A percentile compares a stretch with the other conserved stretches of the same genome.
Conservation (phyloP, 2,888 invertebrate genomes). For the Lasioglossum figueresi region DNA sequence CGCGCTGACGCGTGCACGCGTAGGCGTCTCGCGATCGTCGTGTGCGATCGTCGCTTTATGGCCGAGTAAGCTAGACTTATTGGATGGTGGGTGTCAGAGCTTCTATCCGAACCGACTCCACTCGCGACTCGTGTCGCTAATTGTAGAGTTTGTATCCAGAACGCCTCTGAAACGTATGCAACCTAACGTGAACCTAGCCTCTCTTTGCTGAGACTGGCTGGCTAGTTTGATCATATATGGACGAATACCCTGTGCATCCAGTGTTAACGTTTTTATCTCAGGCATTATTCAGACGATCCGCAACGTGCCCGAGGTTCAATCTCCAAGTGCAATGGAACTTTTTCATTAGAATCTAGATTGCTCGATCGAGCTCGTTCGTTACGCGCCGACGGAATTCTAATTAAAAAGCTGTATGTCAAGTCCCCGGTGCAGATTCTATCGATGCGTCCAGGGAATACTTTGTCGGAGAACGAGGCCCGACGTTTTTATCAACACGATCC, state of each 20-base stretch:
- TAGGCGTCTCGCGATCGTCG: conserved; percentile 45
- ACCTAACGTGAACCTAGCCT: no score
- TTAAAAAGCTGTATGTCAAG: conserved; percentile 35
- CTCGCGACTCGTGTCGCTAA: not conserved
- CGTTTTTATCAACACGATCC: conserved; percentile 33
- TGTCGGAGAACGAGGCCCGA: not conserved
- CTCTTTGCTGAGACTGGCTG: no score
- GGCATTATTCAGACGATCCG: not conserved
- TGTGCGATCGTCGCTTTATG: conserved; percentile 42
- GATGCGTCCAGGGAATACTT: conserved; percentile 4
- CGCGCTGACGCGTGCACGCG: conserved; percentile 27
- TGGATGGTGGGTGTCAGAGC: conserved; percentile 24
- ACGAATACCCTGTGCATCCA: not conserved
- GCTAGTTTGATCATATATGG: not conserved
- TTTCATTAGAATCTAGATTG: not conserved
- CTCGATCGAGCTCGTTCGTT: not conserved
- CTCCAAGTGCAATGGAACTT: conserved; percentile 10
- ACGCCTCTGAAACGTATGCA: not conserved
- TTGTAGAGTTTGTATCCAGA: not conserved
- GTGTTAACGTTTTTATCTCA: not conserved
- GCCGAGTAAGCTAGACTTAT: conserved; percentile 28
- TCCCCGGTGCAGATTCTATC: not conserved
- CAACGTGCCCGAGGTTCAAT: not conserved
- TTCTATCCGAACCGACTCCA: not conserved
- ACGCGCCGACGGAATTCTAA: conserved; percentile 22